phyloP scores from a whole-genome alignment of 1,140 invertebrate genomes.

The Homarus americanus region DNA sequence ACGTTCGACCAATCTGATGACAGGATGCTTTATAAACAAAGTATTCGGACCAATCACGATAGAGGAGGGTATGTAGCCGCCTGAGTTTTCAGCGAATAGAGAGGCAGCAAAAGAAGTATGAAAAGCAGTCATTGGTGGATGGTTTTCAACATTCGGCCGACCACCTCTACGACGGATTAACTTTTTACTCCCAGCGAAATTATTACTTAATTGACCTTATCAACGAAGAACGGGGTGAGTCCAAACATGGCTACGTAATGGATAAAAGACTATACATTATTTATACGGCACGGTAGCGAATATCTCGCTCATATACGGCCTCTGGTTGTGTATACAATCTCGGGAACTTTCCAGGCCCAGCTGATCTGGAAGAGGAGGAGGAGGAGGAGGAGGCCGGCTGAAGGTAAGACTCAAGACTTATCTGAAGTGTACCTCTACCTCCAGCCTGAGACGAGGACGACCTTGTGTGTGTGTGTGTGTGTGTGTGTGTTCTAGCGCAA shows the following conservation, averaged over 20 bases:
- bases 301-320: no score
- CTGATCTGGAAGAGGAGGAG: neutral
- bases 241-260: conserved; percentile 34
- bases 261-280: neutral
- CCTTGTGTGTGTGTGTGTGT: no score
- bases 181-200: conserved; percentile 16
- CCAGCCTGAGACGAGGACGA: no score
- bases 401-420: no score
- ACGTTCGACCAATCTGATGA: neutral
- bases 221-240: neutral
- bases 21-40: neutral
- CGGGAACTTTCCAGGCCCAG: no score
- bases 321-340: no score
- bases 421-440: no score
- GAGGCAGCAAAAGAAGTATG: neutral
- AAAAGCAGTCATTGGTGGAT: neutral
- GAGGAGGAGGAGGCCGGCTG: neutral
- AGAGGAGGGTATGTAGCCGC: neutral
- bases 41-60: neutral
- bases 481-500: no score
- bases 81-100: no score
- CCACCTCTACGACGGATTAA: conserved; percentile 30
- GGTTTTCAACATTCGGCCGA: conserved; percentile 2
- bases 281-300: no score
- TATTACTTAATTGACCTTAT: conserved; percentile 48